A percentile compares a stretch with the other conserved stretches of the same genome.
Evolutionary conservation across 2,888 invertebrate species (phyloP).

Genomic region (Micoletzkya japonica): DNA sequence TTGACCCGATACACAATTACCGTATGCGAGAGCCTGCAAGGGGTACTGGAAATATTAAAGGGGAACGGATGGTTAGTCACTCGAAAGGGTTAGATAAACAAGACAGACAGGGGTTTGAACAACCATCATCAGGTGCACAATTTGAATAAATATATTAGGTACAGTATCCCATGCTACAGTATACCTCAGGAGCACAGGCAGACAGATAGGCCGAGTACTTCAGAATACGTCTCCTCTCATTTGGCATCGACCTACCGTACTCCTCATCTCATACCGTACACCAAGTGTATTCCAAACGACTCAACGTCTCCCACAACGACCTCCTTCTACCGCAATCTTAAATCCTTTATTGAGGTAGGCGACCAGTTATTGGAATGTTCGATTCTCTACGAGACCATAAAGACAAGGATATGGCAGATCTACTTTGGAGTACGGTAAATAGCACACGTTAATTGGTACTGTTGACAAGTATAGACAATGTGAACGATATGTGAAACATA

Average conservation of each 20-base stretch:
- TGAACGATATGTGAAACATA: constrained; percentile 2
- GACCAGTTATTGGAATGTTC: too few relatives aligned
- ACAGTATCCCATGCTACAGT: background rate
- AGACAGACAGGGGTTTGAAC: background rate
- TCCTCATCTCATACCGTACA: too few relatives aligned
- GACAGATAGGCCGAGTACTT: constrained; percentile 29
- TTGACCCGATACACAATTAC: constrained; percentile 26
- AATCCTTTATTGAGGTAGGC: too few relatives aligned
- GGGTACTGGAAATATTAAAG: background rate
- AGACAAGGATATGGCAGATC: too few relatives aligned
- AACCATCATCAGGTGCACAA: too few relatives aligned
- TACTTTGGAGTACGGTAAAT: too few relatives aligned
- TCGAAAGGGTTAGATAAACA: too few relatives aligned
- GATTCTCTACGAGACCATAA: too few relatives aligned
- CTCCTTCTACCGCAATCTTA: too few relatives aligned
- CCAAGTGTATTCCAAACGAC: too few relatives aligned
- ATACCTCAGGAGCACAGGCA: constrained; percentile 28
- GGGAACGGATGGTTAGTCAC: background rate
- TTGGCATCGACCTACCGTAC: constrained; percentile 24
- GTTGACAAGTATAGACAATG: background rate
- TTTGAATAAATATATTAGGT: background rate
- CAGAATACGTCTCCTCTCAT: constrained; percentile 28
- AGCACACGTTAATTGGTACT: too few relatives aligned
- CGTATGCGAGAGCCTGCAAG: constrained; percentile 24
- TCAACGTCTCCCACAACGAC: too few relatives aligned